These are phyloP conservation scores for Bimastos eiseni DNA, from an alignment of 2,888 invertebrate genomes.

Conservation along the genomic window DNA sequence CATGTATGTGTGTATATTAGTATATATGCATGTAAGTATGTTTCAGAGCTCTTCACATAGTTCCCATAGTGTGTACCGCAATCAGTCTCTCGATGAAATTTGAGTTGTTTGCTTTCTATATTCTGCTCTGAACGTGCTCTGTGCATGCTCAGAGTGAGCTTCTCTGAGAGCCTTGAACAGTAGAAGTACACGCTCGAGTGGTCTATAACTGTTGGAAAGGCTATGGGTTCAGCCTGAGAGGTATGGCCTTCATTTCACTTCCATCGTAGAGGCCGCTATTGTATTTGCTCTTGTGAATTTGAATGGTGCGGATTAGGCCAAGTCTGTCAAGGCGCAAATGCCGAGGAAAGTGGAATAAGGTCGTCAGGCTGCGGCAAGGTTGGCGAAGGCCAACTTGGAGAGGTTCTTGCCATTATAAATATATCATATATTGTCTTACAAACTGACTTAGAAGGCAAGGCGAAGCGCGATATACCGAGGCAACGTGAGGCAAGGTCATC, in stretches of 20 bases:
- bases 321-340: no score
- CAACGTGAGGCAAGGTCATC: not conserved
- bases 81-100: no score
- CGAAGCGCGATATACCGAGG: not conserved
- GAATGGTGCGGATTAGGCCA: no score
- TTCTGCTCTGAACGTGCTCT: no score
- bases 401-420: not conserved
- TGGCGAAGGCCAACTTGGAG: not conserved
- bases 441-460: slow-evolving; percentile 3
- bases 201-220: not conserved
- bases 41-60: not conserved
- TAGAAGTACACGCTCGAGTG: no score
- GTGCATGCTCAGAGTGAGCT: not conserved
- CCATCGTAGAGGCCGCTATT: no score
- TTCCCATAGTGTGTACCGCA: no score
- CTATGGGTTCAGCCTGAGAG: not conserved
- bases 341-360: no score
- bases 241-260: no score
- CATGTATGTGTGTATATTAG: not conserved
- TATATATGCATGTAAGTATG: not conserved
- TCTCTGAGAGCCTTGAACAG: not conserved
- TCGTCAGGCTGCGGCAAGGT: not conserved
- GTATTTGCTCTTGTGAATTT: no score
- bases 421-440: not conserved
- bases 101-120: no score